Conservation (phyloP, 2,888 invertebrate species). For the Dilophus febrilis region DNA sequence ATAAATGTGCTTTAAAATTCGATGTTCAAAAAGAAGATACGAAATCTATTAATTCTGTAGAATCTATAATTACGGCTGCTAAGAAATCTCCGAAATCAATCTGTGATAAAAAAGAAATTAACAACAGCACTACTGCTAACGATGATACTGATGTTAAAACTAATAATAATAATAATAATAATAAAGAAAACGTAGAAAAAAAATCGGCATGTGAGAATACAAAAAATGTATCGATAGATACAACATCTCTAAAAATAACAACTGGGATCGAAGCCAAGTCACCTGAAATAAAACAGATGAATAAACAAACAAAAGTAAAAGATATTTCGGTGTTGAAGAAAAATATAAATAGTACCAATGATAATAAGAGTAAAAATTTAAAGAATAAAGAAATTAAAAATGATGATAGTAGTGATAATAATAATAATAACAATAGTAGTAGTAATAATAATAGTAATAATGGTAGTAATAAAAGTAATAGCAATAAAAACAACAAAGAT, state of each 20-base stretch:
- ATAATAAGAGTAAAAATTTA: background rate
- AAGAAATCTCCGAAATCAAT: no score
- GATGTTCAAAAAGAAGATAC: no score
- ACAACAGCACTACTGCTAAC: no score
- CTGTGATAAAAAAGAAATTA: no score
- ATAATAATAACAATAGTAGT: no score
- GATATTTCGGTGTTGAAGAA: constrained; percentile 11
- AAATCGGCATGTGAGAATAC: constrained; percentile 13
- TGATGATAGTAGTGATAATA: background rate
- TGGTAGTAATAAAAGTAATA: no score
- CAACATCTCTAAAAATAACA: constrained; percentile 20
- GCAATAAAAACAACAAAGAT: no score
- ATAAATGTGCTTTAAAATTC: no score
- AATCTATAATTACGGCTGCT: no score
- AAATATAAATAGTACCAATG: background rate
- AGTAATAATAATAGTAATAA: background rate
- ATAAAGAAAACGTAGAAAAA: constrained; percentile 4
- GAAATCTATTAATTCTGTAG: no score
- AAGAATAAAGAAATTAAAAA: background rate
- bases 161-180: constrained; percentile 1
- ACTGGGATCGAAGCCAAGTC: constrained; percentile 27
- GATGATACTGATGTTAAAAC: no score
- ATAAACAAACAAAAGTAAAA: constrained; percentile 12
- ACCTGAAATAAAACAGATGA: constrained; percentile 20
- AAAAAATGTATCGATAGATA: constrained; percentile 16